Evolutionary conservation across 1,140 invertebrate genomes (phyloP).

Genomic region (Asobara japonica): DNA sequence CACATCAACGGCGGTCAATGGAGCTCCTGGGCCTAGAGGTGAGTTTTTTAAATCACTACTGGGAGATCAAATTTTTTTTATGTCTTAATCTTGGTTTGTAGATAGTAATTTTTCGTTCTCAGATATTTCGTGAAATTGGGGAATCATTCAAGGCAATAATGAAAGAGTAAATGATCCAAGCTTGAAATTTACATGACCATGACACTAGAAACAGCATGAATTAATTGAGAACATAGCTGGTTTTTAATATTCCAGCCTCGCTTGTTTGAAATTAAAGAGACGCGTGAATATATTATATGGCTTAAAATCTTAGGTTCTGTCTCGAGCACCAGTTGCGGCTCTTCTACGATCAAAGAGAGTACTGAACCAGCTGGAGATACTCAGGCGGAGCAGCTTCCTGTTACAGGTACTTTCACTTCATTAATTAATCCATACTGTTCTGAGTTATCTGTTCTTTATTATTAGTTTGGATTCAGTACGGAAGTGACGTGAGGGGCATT

Average conservation of each 20-base stretch:
- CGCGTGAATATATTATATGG: no score
- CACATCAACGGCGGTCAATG: conserved; percentile 34
- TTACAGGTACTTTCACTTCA: conserved; percentile 54
- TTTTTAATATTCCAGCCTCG: no score
- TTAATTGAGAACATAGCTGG: no score
- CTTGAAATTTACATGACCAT: no score
- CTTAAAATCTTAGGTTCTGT: conserved; percentile 59
- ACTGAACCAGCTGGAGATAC: conserved; percentile 49
- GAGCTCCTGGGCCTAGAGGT: not conserved
- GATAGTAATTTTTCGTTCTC: conserved; percentile 11
- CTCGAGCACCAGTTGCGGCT: conserved; percentile 58
- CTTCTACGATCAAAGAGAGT: conserved; percentile 54
- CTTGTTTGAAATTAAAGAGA: no score
- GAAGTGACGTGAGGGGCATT: no score
- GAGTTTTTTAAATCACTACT: not conserved
- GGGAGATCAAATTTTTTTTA: not conserved
- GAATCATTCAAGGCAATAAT: no score
- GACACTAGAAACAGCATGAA: no score
- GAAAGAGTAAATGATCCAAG: no score
- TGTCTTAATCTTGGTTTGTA: not conserved
- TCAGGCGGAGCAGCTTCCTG: conserved; percentile 43
- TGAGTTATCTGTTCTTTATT: not conserved
- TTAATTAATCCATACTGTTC: not conserved
- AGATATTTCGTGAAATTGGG: no score
- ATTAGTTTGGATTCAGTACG: no score